A percentile compares a stretch with the other conserved stretches of the same genome.
These are phyloP conservation scores for Semicossyphus pulcher DNA, from an alignment of 2,113 vertebrate species.

Conservation along the genomic window DNA sequence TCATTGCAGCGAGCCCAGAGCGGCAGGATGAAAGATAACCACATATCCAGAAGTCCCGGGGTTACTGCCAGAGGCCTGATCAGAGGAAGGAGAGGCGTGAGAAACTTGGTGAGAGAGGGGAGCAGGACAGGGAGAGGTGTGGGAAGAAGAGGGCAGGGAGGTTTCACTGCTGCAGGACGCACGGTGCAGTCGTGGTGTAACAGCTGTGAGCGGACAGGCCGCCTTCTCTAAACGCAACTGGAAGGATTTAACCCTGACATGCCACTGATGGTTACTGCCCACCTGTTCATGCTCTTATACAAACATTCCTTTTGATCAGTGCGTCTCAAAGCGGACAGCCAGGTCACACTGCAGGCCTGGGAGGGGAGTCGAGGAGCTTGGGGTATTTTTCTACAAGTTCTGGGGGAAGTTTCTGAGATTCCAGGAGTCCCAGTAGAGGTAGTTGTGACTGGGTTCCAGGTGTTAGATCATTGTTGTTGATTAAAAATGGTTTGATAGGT, in stretches of 20 bases:
- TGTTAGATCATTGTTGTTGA: neutral
- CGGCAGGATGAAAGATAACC: conserved; percentile 48
- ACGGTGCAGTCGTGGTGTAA: neutral
- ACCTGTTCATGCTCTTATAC: conserved; percentile 50
- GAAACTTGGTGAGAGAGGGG: conserved; percentile 32
- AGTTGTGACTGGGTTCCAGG: neutral
- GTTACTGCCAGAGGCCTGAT: conserved; percentile 51
- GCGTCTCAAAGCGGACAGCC: conserved; percentile 6
- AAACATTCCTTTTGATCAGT: conserved; percentile 34
- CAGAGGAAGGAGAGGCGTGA: conserved; percentile 52
- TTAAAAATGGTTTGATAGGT: neutral
- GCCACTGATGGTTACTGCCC: conserved; percentile 26
- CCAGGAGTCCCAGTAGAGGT: neutral
- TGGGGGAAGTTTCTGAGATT: conserved; percentile 14
- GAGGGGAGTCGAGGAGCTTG: neutral
- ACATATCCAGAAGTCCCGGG: conserved; percentile 49
- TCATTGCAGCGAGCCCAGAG: conserved; percentile 39
- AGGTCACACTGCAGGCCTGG: conserved; percentile 3
- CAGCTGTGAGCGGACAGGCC: conserved; percentile 44
- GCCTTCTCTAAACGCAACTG: conserved; percentile 25
- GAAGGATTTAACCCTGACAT: conserved; percentile 35
- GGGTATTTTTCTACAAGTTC: neutral
- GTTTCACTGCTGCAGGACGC: conserved; percentile 1
- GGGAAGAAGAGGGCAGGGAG: conserved; percentile 30
- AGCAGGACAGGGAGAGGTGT: conserved; percentile 23